Conservation (phyloP, 1,140 invertebrate species). For the Eupeodes corollae region DNA sequence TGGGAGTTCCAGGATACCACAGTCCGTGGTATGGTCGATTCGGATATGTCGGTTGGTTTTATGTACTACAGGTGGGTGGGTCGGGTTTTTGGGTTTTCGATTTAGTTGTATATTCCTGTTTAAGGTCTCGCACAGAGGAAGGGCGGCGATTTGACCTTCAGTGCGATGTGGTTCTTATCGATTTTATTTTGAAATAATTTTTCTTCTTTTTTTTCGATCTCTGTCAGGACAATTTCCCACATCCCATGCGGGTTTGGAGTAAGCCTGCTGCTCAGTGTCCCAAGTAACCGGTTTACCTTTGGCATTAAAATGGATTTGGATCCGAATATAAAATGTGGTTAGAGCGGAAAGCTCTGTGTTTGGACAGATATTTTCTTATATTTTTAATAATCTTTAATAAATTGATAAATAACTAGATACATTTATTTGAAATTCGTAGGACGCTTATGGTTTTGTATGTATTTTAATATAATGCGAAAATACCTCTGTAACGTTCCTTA, state of each 20-base stretch:
- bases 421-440: too few relatives aligned
- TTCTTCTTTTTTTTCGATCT: not conserved
- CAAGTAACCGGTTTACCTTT: constrained; percentile 27
- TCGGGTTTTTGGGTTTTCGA: too few relatives aligned
- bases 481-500: too few relatives aligned
- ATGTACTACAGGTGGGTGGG: constrained; percentile 28
- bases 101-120: not conserved
- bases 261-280: constrained; percentile 26
- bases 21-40: constrained; percentile 28
- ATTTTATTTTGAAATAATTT: not conserved
- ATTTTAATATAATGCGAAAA: too few relatives aligned
- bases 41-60: constrained; percentile 30
- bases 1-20: constrained; percentile 29
- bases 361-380: too few relatives aligned
- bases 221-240: constrained; percentile 15
- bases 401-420: too few relatives aligned
- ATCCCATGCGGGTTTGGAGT: constrained; percentile 25
- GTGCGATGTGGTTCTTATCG: not conserved
- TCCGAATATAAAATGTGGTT: constrained; percentile 9
- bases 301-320: constrained; percentile 28
- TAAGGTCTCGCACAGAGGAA: not conserved
- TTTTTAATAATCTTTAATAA: too few relatives aligned
- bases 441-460: too few relatives aligned
- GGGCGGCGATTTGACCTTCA: not conserved
- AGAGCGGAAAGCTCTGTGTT: too few relatives aligned